Evolutionary conservation across 2,113 vertebrate genomes (phyloP).

Genomic region (Carassius gibelio): DNA sequence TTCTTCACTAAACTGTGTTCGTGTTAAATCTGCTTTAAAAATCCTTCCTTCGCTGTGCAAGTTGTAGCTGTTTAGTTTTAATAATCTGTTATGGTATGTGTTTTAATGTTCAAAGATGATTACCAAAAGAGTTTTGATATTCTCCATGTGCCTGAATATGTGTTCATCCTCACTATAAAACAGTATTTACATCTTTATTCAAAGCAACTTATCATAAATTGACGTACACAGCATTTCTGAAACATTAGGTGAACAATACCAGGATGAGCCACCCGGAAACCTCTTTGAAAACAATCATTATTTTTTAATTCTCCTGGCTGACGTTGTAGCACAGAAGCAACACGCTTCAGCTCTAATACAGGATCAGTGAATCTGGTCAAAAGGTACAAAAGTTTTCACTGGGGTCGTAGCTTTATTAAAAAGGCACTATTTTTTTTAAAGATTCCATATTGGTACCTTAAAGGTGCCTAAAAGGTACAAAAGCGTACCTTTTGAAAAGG

Average conservation of each 20-base stretch:
- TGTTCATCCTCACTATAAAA: too few species aligned
- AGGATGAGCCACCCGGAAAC: slow-evolving; percentile 7
- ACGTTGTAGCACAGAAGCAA: neutral
- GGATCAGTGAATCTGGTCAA: neutral
- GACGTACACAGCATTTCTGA: neutral
- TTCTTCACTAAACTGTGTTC: too few species aligned
- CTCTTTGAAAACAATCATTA: neutral
- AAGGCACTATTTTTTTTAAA: too few species aligned
- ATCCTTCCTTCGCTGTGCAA: too few species aligned
- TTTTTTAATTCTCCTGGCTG: too few species aligned
- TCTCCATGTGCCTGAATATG: neutral
- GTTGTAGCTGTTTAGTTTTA: too few species aligned
- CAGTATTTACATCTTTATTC: neutral
- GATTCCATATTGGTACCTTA: too few species aligned
- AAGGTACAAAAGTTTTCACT: too few species aligned
- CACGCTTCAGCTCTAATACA: neutral
- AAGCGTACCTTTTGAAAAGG: too few species aligned
- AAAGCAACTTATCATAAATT: neutral
- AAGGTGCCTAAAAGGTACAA: too few species aligned
- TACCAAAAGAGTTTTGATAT: neutral
- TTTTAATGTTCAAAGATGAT: neutral
- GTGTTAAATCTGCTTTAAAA: too few species aligned
- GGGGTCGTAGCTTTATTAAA: too few species aligned
- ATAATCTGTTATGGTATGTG: neutral
- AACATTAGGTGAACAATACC: slow-evolving; percentile 5